Base-by-base conservation (phyloP, 2,113 vertebrate species). In the Phainopepla nitens region DNA sequence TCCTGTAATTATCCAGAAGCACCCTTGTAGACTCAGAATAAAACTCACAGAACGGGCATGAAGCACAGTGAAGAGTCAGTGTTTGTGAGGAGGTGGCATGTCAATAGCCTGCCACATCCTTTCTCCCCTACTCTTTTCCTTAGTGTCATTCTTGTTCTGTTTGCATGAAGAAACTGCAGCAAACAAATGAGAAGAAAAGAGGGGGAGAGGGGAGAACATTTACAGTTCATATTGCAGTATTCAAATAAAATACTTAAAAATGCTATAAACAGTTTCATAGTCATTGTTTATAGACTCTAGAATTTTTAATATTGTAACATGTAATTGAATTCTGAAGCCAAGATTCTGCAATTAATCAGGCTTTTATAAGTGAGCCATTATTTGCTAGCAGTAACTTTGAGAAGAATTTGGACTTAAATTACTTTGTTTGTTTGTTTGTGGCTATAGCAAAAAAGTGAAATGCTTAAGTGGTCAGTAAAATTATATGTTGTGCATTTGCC, bases 271-370 rank as follows among this genome's bases (percentile, higher is more conserved):
- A 33, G 49, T 61, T 96, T 95, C 93, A 93, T 79, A 87, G 92
- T 96, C 28, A 87, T 93, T 97, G 90, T 95, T 97, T 97, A 94
- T 95, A 72, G 83, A 89, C 93, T 96, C 49, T 23, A 82, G 82
- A 79, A 41, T 93, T 77, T 91, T 96, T 93, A 93, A 92, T 96
- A 89, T 96, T 96, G 62, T 80, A 84, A 64, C 57, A 31, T 69
- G 88, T 95, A 93, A 94, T 90, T 94, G 92, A 93, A 95, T 93
- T 95, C 53, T 82, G 65, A 89, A 93, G 90, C 88, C 90, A 92
- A 92, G 56, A 87, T 94, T 90, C 79, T 91, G 80, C 80, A 91
- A 75, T 95, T 92, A 86, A 93, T 95, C 88, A 90, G 61, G 61
- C 25, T 90, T 83, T 92, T 93, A 28, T 60, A 93, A 94, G 90